Evolutionary conservation across 2,888 invertebrate genomes (phyloP).

Genomic region (Ophion slaviceki): DNA sequence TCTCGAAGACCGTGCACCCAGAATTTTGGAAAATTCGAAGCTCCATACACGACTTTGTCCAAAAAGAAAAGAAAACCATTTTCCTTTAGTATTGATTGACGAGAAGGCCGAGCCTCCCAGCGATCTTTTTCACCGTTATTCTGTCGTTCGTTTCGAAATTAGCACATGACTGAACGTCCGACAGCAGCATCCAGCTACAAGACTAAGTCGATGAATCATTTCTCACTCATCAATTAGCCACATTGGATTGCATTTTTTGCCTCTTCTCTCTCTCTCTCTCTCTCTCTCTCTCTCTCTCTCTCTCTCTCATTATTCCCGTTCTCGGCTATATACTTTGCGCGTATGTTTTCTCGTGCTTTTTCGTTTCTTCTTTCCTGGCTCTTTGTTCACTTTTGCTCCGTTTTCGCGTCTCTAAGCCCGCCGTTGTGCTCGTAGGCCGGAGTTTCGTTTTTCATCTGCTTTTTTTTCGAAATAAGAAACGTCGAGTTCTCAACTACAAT

Average conservation of each 20-base stretch:
- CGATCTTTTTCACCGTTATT: neutral
- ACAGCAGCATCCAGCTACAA: slow-evolving; percentile 73
- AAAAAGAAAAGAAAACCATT: neutral
- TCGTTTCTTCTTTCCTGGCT: slow-evolving; percentile 55
- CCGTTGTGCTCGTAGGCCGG: slow-evolving; percentile 28
- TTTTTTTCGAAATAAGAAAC: neutral
- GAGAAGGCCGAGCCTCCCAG: neutral
- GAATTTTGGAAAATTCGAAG: neutral
- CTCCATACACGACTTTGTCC: neutral
- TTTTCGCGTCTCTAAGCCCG: neutral
- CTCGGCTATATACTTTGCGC: slow-evolving; percentile 35
- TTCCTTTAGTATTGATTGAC: neutral
- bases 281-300: slow-evolving; percentile 53
- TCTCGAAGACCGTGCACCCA: neutral
- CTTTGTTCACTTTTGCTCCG: slow-evolving; percentile 55
- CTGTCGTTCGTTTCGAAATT: slow-evolving; percentile 60
- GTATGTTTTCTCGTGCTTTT: slow-evolving; percentile 11
- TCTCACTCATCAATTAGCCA: slow-evolving; percentile 71
- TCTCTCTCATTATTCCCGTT: slow-evolving; percentile 31
- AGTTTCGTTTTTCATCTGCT: slow-evolving; percentile 34
- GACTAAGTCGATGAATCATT: slow-evolving; percentile 71
- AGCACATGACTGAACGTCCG: slow-evolving; percentile 73
- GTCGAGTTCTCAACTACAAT: slow-evolving; percentile 45
- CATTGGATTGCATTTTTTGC: slow-evolving; percentile 63
- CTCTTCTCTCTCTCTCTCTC: slow-evolving; percentile 35